Evolutionary conservation across 2,797 vertebrate species (phyloP), one percentile per base, ranked within the genome.

Genomic region (Xenopus petersii): DNA sequence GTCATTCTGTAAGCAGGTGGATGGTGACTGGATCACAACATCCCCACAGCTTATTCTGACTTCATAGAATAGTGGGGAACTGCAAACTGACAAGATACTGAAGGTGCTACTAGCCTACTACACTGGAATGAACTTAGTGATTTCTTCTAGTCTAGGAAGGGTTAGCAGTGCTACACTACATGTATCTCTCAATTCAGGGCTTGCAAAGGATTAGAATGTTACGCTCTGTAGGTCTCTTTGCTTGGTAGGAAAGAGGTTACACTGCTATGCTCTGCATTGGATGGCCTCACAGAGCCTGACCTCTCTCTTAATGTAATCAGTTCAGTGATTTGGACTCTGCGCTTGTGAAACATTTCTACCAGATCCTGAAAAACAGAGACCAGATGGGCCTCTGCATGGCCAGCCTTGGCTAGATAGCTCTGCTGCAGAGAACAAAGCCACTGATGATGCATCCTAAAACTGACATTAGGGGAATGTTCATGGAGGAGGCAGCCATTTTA

Each of bases 1-100:
- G 51, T 59, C 36, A 71, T 72, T 67, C 71, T 77, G 70, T 72
- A 58, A 42, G 65, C 70, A 74, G 71, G 61, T 30, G 26, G 26
- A 30, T 81, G 94, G 92, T 79, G 77, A 79, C 71, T 74, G 70
- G 71, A 71, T 79, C 77, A 79, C 62, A 46, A 55, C 64, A 58
- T 68, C 67, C 62, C 67, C 61, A 79, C 46, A 74, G 67, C 54
- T 49, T 71, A 74, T 71, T 69, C 65, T 70, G 67, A 65, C 71
- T 70, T 79, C 77, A 79, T 64, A 55, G 61, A 47, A 73, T 56
- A 72, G 46, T 49, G 12, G 17, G 9, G 70, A 64, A 42, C 15
- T 72, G 51, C 30, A 55, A 62, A 61, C 66, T 75, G 48, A 47
- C 65, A 69, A 75, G 59, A 48, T 75, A 13, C 12, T 51, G 15